A percentile compares a stretch with the other conserved stretches of the same genome.
Conservation (phyloP, 2,797 vertebrate genomes). For the Chelon auratus region DNA sequence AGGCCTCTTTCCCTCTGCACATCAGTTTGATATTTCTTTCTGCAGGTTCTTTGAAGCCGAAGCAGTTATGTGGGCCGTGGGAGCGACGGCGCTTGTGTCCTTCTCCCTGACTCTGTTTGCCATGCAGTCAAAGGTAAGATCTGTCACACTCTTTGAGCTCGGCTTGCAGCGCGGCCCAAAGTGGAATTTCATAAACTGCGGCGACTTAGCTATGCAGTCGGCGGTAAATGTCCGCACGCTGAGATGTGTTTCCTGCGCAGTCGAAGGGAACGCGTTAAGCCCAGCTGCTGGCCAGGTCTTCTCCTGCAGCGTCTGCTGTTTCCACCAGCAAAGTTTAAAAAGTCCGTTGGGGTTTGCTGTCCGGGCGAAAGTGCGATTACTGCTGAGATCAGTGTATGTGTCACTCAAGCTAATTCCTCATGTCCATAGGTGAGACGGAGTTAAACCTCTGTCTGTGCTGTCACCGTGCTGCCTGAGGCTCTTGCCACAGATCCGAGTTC, state of each 20-base stretch:
- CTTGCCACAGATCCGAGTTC: slow-evolving; percentile 19
- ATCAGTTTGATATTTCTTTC: slow-evolving; percentile 52
- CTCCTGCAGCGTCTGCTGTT: slow-evolving; percentile 30
- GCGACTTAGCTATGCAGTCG: slow-evolving; percentile 33
- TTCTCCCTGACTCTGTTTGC: slow-evolving; percentile 85
- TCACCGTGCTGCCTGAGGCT: slow-evolving; percentile 11
- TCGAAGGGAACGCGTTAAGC: slow-evolving; percentile 40
- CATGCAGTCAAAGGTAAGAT: slow-evolving; percentile 87
- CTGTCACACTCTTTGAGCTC: slow-evolving; percentile 51
- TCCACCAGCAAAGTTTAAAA: slow-evolving; percentile 46
- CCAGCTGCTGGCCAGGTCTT: slow-evolving; percentile 38
- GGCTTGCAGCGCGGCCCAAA: slow-evolving; percentile 47
- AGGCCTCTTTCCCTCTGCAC: neutral
- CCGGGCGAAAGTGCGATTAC: slow-evolving; percentile 54
- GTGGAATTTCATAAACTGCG: slow-evolving; percentile 54
- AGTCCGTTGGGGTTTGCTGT: slow-evolving; percentile 37
- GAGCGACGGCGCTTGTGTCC: slow-evolving; percentile 83
- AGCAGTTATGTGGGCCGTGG: slow-evolving; percentile 85
- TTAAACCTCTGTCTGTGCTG: slow-evolving; percentile 54
- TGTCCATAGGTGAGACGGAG: slow-evolving; percentile 33
- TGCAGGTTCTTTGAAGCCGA: slow-evolving; percentile 82
- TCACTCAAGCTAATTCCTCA: slow-evolving; percentile 61
- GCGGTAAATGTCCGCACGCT: slow-evolving; percentile 35
- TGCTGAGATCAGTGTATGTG: slow-evolving; percentile 66
- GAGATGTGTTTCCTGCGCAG: slow-evolving; percentile 52